phyloP scores from a whole-genome alignment of 2,797 vertebrate species.

The Champsocephalus gunnari region DNA sequence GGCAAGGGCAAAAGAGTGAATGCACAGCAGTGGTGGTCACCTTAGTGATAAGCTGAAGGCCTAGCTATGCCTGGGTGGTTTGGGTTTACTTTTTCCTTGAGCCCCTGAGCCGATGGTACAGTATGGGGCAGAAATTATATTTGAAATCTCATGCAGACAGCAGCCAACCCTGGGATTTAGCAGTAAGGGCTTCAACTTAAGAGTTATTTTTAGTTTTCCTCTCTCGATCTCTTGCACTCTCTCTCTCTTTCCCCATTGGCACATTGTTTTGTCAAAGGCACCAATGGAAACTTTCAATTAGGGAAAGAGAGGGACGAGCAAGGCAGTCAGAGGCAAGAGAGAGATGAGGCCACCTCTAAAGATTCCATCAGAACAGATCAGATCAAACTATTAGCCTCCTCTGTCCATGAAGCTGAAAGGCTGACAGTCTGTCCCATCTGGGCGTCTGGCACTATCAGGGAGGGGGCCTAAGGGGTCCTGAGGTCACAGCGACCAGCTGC shows the following conservation, averaged over 20 bases:
- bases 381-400: constrained; percentile 74
- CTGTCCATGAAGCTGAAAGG: constrained; percentile 70
- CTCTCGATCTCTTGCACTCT: constrained; percentile 60
- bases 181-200: constrained; percentile 79
- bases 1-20: constrained; percentile 63
- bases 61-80: constrained; percentile 38
- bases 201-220: constrained; percentile 85
- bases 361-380: constrained; percentile 81
- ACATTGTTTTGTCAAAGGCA: constrained; percentile 81
- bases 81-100: constrained; percentile 48
- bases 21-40: constrained; percentile 52
- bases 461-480: constrained; percentile 57
- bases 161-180: constrained; percentile 81
- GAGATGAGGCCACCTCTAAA: constrained; percentile 66
- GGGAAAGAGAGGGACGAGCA: constrained; percentile 54
- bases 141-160: constrained; percentile 82
- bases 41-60: constrained; percentile 64
- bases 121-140: constrained; percentile 75
- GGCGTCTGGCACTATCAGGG: constrained; percentile 65
- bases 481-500: constrained; percentile 78
- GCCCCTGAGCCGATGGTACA: constrained; percentile 45
- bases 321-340: constrained; percentile 53
- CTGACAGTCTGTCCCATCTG: constrained; percentile 79
- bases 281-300: constrained; percentile 85
- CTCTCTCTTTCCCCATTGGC: constrained; percentile 63